phyloP scores from a whole-genome alignment of 2,113 vertebrate species.

The Grammomys surdaster region DNA sequence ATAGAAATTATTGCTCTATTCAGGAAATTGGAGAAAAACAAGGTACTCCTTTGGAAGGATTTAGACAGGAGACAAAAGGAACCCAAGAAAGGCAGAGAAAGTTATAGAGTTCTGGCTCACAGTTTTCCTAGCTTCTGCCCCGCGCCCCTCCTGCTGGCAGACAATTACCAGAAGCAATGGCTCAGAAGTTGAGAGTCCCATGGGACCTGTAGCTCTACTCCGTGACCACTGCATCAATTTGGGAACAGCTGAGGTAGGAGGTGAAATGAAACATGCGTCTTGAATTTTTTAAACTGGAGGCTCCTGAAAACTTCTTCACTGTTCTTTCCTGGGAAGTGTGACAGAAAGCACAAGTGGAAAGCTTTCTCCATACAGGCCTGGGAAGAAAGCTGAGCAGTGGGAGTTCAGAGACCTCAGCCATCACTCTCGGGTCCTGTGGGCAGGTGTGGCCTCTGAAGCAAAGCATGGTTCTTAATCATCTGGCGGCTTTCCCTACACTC shows the following conservation, averaged over 20 bases:
- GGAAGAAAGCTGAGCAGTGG: neutral
- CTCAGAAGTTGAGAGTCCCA: neutral
- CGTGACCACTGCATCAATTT: neutral
- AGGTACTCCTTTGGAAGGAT: conserved; percentile 45
- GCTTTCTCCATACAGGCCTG: conserved; percentile 31
- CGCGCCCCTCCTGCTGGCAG: neutral
- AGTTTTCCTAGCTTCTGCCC: neutral
- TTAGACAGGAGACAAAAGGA: neutral
- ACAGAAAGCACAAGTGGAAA: conserved; percentile 23
- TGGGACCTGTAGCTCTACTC: neutral
- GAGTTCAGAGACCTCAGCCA: neutral
- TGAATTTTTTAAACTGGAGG: neutral
- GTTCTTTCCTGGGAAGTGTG: neutral
- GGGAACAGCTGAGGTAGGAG: neutral
- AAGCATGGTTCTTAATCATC: neutral
- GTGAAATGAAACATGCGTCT: neutral
- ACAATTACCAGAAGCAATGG: neutral
- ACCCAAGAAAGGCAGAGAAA: neutral
- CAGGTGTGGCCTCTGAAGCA: neutral
- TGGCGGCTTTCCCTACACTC: neutral
- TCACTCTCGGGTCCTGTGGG: neutral
- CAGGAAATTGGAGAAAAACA: conserved; percentile 63
- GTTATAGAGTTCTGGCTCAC: accelerated
- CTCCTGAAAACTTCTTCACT: conserved; percentile 40
- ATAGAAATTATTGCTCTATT: conserved; percentile 52